Base-by-base conservation (phyloP, 92 coral and sea anemone genomes). In the Zoanthus gigantus region DNA sequence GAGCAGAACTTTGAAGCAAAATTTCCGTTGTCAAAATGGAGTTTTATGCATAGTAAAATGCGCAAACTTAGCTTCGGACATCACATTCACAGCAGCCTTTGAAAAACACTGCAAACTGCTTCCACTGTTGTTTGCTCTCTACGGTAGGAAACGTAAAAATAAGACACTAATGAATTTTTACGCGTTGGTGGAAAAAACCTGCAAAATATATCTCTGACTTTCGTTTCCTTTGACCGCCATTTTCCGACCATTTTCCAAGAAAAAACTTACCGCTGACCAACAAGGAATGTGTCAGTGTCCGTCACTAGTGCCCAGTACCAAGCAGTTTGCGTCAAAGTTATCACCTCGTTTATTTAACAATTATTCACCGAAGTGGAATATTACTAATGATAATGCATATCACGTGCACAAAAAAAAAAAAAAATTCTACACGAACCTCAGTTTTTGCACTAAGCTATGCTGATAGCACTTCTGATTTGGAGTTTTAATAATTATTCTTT, bases 171-270 rank as follows among this genome's bases (percentile, higher is more conserved):
- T 23, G 31, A 13, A 46, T 1, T 23, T 65, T 65, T 48, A 53
- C 6, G 54, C 46, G 34, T 46, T 37, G 31, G 75, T 42, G 15
- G 47, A 81, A 46, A 30, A 71, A 60, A 56, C 6, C 18, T 17
- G 34, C 63, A 57, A 34, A 37, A 37, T 37, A 4, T 56, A 58
- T 63, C 58, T 79, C 65, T 79, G 44, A 81, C 85, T 81, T 81
- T 81, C 75, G 63, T 5, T 61, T 37, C 11, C 47, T 42, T 61
- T 28, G 48, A 45, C 74, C 75, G 85, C 85, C 85, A 81, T 81
- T 66, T 81, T 60, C 50, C 42, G 4, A 37, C 42, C 42, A 37
- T 50, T 50, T 50, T 50, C 42, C 42, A 37, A 37, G 42, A 50
- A 23, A 15, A 31, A 3, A 28, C 13, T 65, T 1, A 14, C 85